phyloP scores from a whole-genome alignment of 2,113 vertebrate species.

The Pelmatolapia mariae region DNA sequence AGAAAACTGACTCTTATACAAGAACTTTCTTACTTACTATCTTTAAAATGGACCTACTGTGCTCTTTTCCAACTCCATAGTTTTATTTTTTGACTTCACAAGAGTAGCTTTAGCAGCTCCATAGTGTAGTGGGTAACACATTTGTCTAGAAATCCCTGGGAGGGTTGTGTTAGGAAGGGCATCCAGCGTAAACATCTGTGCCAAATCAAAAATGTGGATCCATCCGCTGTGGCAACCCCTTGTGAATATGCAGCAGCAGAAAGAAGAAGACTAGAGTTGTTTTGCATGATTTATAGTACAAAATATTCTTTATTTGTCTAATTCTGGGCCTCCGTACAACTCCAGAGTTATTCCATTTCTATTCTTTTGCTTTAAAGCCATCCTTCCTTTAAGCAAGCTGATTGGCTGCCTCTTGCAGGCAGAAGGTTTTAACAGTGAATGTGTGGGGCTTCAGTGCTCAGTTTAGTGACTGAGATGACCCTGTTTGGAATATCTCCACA shows the following conservation, averaged over 20 bases:
- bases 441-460: neutral
- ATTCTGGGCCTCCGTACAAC: neutral
- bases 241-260: neutral
- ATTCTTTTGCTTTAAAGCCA: neutral
- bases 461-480: neutral
- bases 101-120: neutral
- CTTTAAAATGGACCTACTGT: neutral
- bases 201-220: neutral
- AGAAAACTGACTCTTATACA: neutral
- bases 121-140: neutral
- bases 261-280: neutral
- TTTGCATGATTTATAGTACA: neutral
- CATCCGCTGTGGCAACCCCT: neutral
- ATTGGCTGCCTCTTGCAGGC: neutral
- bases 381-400: neutral
- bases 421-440: neutral
- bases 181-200: neutral
- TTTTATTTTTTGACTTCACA: neutral
- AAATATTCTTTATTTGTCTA: neutral
- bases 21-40: neutral
- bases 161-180: neutral
- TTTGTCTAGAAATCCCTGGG: neutral
- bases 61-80: neutral
- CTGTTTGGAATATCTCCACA: neutral
- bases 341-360: neutral